A percentile compares a stretch with the other conserved stretches of the same genome.
Evolutionary conservation across 2,113 vertebrate genomes (phyloP).

Genomic region (Otocyon megalotis): DNA sequence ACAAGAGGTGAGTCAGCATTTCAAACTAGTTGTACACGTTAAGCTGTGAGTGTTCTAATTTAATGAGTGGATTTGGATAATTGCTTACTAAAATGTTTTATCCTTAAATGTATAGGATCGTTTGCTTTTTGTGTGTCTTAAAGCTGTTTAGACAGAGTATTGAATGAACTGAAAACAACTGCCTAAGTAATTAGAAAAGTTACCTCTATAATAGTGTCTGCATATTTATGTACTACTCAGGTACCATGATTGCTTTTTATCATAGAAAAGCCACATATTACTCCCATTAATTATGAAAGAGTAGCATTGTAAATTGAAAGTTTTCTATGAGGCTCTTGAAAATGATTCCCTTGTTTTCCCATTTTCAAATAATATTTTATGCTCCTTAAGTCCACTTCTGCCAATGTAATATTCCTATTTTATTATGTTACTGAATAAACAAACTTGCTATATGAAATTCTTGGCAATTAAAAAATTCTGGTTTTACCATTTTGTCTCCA

Average conservation of each 20-base stretch:
- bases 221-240: not conserved
- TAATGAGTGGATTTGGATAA: slow-evolving; percentile 18
- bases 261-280: slow-evolving; percentile 12
- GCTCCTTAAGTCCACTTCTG: not conserved
- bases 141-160: slow-evolving; percentile 38
- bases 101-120: not conserved
- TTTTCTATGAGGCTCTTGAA: slow-evolving; percentile 28
- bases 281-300: not conserved
- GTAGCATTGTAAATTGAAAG: slow-evolving; percentile 4
- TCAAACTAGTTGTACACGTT: slow-evolving; percentile 12
- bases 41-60: slow-evolving; percentile 37
- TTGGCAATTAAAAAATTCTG: slow-evolving; percentile 44
- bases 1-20: not conserved
- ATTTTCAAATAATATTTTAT: slow-evolving; percentile 50
- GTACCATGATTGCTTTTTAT: slow-evolving; percentile 6
- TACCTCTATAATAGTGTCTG: not conserved
- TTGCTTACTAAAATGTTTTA: slow-evolving; percentile 16
- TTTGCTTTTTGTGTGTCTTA: slow-evolving; percentile 49
- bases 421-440: slow-evolving; percentile 61
- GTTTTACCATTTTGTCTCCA: slow-evolving; percentile 54
- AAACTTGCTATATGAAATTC: slow-evolving; percentile 53
- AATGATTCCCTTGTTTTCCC: slow-evolving; percentile 32
- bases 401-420: slow-evolving; percentile 36
- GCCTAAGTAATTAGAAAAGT: not conserved
- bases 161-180: slow-evolving; percentile 39